Base-by-base conservation (phyloP, 2,888 invertebrate genomes). In the Drosophila diplacantha region DNA sequence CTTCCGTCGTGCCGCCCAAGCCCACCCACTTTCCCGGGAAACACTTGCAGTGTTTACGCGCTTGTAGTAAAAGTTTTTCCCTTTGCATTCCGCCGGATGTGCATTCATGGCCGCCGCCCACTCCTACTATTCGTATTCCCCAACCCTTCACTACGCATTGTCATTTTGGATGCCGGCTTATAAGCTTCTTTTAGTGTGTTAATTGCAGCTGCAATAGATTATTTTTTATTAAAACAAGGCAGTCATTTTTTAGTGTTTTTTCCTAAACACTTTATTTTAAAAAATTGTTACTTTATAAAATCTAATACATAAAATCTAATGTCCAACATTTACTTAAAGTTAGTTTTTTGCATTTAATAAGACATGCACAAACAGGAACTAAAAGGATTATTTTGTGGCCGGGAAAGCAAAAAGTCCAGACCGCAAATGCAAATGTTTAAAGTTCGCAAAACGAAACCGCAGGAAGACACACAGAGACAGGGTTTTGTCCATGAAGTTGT, bases 21-120 rank as follows among this genome's bases (percentile, higher is more conserved):
- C 14, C 9, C n/a, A 18, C 32, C n/a, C 37, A 8, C 5, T 35
- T 47, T 26, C 24, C 24, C 22, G 12, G 58, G 26, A 22, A 39
- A 55, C 51, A 41, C 44, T 35, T 54, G 39, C 52, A 58, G 49
- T 57, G 51, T 71, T 80, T 80, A 79, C 79, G 75, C 67, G 77
- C 77, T 66, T 56, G 65, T 77, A 81, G 81, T 81, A 78, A 77
- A 81, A 64, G 44, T 59, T 65, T 46, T 53, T 32, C 63, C 52
- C 46, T 58, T 55, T 59, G 41, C 50, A 32, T 68, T 68, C 47
- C 24, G 50, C 67, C 78, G 71, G 75, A 76, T 63, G 46, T 50
- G 63, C 66, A 62, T 60, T 38, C 54, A 73, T 59, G 50, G 55
- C 50, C 50, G 26, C 32, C 38, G 20, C 26, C 20, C 37, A 14